Conservation (phyloP, 2,888 invertebrate species). For the Anagyrus pseudococci region DNA sequence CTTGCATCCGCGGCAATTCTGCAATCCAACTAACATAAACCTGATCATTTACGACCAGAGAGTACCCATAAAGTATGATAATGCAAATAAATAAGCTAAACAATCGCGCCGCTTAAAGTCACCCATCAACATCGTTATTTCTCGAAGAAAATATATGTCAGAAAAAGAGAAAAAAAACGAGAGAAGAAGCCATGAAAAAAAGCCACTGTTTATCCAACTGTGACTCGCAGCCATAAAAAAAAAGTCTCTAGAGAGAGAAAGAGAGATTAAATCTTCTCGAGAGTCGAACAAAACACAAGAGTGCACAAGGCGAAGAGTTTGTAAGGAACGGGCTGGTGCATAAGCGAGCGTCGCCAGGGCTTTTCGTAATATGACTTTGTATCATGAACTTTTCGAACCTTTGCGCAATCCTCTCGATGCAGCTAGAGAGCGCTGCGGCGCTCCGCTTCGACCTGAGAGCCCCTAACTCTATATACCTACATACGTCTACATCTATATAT, state of each 20-base stretch:
- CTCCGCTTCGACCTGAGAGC: constrained; percentile 29
- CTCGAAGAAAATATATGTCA: too few relatives aligned
- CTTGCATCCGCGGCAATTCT: too few relatives aligned
- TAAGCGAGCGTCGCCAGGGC: background rate
- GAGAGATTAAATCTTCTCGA: background rate
- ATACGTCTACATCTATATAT: background rate
- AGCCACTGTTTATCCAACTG: background rate
- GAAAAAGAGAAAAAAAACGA: too few relatives aligned
- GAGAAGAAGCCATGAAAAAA: too few relatives aligned
- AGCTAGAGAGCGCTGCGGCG: too few relatives aligned
- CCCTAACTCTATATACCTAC: background rate
- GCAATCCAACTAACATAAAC: too few relatives aligned
- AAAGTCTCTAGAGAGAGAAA: background rate
- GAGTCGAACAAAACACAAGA: background rate
- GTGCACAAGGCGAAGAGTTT: background rate
- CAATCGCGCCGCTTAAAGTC: too few relatives aligned
- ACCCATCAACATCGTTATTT: too few relatives aligned
- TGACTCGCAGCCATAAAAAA: background rate
- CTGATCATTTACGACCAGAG: too few relatives aligned
- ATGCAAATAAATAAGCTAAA: too few relatives aligned
- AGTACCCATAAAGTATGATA: too few relatives aligned
- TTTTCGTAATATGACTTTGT: constrained; percentile 60
- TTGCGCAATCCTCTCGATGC: constrained; percentile 53
- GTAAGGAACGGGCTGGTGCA: background rate
- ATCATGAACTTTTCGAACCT: constrained; percentile 61